phyloP scores from a whole-genome alignment of 1,140 invertebrate species.

The Pseudomyrmex flavicornis region DNA sequence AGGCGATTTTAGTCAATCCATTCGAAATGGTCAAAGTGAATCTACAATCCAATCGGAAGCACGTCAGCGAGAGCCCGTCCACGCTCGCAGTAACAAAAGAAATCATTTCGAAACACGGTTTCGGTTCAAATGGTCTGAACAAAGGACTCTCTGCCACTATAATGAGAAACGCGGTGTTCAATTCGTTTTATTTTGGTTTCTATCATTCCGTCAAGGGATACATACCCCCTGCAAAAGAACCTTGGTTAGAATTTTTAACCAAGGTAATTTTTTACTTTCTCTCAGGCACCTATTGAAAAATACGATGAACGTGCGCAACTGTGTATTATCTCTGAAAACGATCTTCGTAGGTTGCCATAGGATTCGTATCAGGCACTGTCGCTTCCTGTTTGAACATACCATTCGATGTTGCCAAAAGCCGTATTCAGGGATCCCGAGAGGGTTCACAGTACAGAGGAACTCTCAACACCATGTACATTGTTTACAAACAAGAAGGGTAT shows the following conservation, averaged over 20 bases:
- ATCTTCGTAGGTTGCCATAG: slow-evolving; percentile 90
- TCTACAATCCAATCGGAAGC: slow-evolving; percentile 89
- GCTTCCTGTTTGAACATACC: slow-evolving; percentile 96
- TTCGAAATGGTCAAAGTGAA: slow-evolving; percentile 98
- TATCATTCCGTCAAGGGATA: slow-evolving; percentile 95
- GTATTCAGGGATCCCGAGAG: slow-evolving; percentile 96
- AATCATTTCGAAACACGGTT: slow-evolving; percentile 90
- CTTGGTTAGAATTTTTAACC: slow-evolving; percentile 80
- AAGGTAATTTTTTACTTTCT: slow-evolving; percentile 73
- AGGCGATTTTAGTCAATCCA: slow-evolving; percentile 96
- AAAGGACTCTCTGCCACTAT: slow-evolving; percentile 96
- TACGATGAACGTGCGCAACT: neutral
- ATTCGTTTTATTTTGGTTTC: slow-evolving; percentile 97
- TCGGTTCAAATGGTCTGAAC: slow-evolving; percentile 92
- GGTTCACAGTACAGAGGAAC: slow-evolving; percentile 92
- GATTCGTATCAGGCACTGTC: slow-evolving; percentile 93
- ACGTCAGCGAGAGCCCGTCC: slow-evolving; percentile 87
- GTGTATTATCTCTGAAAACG: slow-evolving; percentile 33
- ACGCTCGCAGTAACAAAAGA: slow-evolving; percentile 92
- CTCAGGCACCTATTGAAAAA: neutral
- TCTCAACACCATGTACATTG: slow-evolving; percentile 89
- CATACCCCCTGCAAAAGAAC: slow-evolving; percentile 88
- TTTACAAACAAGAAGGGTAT: slow-evolving; percentile 95
- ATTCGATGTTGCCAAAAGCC: slow-evolving; percentile 97
- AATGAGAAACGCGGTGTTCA: slow-evolving; percentile 94